A percentile compares a stretch with the other conserved stretches of the same genome.
Conservation (phyloP, 2,113 vertebrate genomes). For the Leptobrachium leishanense region DNA sequence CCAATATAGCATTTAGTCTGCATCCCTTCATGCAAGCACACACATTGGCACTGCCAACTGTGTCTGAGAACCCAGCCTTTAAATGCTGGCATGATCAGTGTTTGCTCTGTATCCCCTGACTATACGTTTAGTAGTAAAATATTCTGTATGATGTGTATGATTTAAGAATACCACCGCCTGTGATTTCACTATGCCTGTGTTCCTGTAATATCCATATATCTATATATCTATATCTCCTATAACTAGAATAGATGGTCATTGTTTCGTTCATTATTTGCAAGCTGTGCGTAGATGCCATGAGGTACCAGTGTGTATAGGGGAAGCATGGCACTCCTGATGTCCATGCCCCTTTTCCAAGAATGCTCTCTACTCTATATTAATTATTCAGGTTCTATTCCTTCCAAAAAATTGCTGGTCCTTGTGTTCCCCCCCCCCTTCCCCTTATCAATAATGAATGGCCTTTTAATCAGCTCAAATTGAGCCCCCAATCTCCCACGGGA, state of each 20-base stretch:
- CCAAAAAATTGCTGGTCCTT: slow-evolving; percentile 41
- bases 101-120: background rate
- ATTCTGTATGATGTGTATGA: too few species aligned
- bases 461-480: slow-evolving; percentile 45
- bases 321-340: slow-evolving; percentile 27
- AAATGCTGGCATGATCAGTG: background rate
- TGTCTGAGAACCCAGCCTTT: slow-evolving; percentile 24
- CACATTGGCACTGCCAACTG: slow-evolving; percentile 29
- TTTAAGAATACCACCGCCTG: slow-evolving; percentile 5
- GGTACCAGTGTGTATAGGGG: slow-evolving; percentile 19
- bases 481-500: slow-evolving; percentile 36
- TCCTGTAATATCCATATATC: background rate
- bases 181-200: background rate
- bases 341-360: slow-evolving; percentile 45
- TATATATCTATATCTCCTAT: background rate
- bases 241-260: background rate
- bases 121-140: too few species aligned
- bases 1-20: slow-evolving; percentile 36
- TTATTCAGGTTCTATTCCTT: slow-evolving; percentile 44
- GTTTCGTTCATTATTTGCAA: slow-evolving; percentile 7
- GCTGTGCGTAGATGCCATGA: slow-evolving; percentile 17
- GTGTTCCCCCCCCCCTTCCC: slow-evolving; percentile 39
- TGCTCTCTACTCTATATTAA: slow-evolving; percentile 45
- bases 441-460: slow-evolving; percentile 47
- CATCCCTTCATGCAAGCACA: slow-evolving; percentile 33